Evolutionary conservation across 2,888 invertebrate species (phyloP), one percentile per base, ranked within the genome.

Genomic region (Acleris emargana): DNA sequence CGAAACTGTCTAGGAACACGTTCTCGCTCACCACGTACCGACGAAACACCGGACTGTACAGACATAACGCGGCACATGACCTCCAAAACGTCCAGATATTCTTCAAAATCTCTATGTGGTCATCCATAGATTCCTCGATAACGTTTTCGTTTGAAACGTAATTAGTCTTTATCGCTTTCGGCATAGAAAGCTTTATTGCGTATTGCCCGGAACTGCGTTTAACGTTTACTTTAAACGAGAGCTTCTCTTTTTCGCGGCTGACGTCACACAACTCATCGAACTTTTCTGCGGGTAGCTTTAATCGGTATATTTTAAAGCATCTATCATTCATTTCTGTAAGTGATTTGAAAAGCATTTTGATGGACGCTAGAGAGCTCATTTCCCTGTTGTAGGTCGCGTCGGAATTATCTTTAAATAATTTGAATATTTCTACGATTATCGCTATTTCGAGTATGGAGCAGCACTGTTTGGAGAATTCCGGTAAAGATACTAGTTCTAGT

Each of bases 381-480:
- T 91, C 91, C 59, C 86, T 78, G 45, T 75, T 83, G 69, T 85
- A 83, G 1, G 83, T 73, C 67, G 81, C 67, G 13, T 84, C 86
- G 0, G 82, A 80, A 67, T 87, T 79, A 58, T 88, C 80, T 64
- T 86, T 88, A 66, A 83, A 84, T 4, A 89, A 76, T 67, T 91
- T 93, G 75, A 92, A 93, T 54, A 94, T 93, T 72, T 94, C 94
- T 59, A 94, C 93, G 4, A 93, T 89, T 2, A 94, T 93, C 0
- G 93, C 90, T 62, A 94, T 93, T 77, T 95, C 95, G 18, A 95
- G 81, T 50, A 95, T 91, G 2, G 93, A 87, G 72, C 94, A 95
- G 73, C 94, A 94, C 66, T 92, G 93, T 68, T 93, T 93, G 0
- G 94, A 93, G 69, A 95, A 95, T 57, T 92, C 88, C 0, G 93